Conservation (phyloP, 2,797 vertebrate genomes). For the Enteromius anoplus region DNA sequence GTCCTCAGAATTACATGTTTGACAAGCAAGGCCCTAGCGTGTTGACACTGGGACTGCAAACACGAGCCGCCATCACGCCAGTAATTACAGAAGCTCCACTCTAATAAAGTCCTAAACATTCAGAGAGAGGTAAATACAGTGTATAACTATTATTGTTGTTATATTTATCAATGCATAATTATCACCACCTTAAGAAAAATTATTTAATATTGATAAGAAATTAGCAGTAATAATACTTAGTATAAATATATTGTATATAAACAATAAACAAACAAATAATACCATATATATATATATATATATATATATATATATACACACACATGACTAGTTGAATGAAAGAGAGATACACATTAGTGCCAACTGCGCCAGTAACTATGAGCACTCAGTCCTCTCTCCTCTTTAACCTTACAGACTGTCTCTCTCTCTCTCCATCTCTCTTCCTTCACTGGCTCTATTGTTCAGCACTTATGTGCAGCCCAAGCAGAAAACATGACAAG, state of each 20-base stretch:
- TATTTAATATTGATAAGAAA: too few species aligned
- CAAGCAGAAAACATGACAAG: constrained; percentile 63
- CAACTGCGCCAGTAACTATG: constrained; percentile 61
- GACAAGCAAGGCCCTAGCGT: constrained; percentile 5
- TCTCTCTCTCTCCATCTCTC: constrained; percentile 69
- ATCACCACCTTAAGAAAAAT: too few species aligned
- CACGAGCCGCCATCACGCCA: background rate
- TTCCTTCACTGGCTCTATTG: constrained; percentile 53
- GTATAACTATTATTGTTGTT: too few species aligned
- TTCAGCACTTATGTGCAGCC: constrained; percentile 61
- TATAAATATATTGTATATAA: too few species aligned
- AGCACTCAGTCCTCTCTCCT: constrained; percentile 63
- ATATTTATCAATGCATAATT: too few species aligned
- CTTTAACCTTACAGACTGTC: constrained; percentile 55
- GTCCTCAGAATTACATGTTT: constrained; percentile 13
- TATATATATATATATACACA: too few species aligned
- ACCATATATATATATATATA: too few species aligned
- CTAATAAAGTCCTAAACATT: constrained; percentile 12
- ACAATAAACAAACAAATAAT: too few species aligned
- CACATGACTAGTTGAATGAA: constrained; percentile 14
- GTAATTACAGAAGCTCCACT: constrained; percentile 7
- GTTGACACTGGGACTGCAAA: constrained; percentile 32
- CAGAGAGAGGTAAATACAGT: background rate
- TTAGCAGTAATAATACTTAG: too few species aligned
- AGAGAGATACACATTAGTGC: background rate